Base-by-base conservation (phyloP, 2,888 invertebrate species). In the Rotaria sp. region DNA sequence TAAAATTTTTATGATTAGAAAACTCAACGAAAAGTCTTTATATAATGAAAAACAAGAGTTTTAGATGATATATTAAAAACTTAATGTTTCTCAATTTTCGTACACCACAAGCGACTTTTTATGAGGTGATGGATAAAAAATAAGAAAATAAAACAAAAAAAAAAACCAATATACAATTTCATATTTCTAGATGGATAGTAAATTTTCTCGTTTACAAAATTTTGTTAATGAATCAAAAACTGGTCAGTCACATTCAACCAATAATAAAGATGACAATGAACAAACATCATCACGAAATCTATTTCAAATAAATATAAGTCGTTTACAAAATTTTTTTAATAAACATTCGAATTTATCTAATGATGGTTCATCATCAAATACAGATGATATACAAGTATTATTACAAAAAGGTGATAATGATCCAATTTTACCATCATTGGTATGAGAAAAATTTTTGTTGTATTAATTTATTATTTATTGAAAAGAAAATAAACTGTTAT, bases 401-500 rank as follows among this genome's bases (percentile, higher is more conserved):
- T 59, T 59, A 59, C 59, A 59, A 59, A 59, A n/a, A 59, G 59
- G 59, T n/a, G 59, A 59, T n/a, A 30, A 59, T 59, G 59, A 59
- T 59, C 59, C 59, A 30, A 59, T 59, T 30, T 59, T 59, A 59
- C 59, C 59, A 59, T 59, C 59, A 13, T 30, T 59, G 10, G 59
- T 59, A 59, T 13, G 59, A 59, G 1, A 11, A 11, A 48, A 15
- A 11, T 15, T 48, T 48, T 15, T 41, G 8, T 15, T 48, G 4
- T 15, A 45, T 8, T 45, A 5, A 11, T 8, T 45, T 45, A 45
- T 45, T 45, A 11, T 45, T 45, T 11, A 45, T 45, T 45, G 11
- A 13, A 48, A 41, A 41, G 41, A 41, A 41, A 48, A 48, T 48
- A 48, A 11, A 11, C 10, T 48, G 15, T 59, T 7, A 30, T 59